Percentiles rank a stretch among this genome's conserved stretches.
Conservation (phyloP, 2,113 vertebrate species). For the Elachura formosa region DNA sequence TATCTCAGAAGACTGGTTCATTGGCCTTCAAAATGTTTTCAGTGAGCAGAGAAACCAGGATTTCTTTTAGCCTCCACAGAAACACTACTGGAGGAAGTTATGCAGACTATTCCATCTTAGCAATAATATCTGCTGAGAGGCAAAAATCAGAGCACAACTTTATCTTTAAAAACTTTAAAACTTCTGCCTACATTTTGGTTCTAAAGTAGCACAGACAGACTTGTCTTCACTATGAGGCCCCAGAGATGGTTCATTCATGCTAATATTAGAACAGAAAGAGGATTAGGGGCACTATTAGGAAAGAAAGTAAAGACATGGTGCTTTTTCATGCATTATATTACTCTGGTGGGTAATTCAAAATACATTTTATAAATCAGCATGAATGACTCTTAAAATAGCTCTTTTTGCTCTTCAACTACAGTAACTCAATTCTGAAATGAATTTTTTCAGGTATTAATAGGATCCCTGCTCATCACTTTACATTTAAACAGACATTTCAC, state of each 20-base stretch:
- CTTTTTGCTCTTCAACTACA: background rate
- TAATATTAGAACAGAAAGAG: conserved; percentile 33
- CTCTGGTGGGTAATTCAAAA: background rate
- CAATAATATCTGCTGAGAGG: background rate
- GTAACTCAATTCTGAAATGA: background rate
- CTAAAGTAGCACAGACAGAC: background rate
- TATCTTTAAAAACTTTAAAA: background rate
- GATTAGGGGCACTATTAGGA: background rate
- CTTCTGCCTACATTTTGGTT: background rate
- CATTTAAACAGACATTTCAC: background rate
- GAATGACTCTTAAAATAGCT: background rate
- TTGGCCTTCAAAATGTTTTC: background rate
- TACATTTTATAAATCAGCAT: background rate
- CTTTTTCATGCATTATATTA: background rate
- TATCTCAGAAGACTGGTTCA: background rate
- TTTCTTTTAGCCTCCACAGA: background rate
- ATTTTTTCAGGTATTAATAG: background rate
- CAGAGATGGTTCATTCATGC: background rate
- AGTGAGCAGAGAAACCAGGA: background rate
- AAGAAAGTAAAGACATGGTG: background rate
- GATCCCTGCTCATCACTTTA: background rate
- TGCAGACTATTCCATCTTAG: background rate
- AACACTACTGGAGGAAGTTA: background rate
- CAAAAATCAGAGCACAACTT: background rate
- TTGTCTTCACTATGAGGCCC: background rate